A percentile compares a stretch with the other conserved stretches of the same genome.
phyloP scores from a whole-genome alignment of 1,140 invertebrate species.

The Drosophila virilis region DNA sequence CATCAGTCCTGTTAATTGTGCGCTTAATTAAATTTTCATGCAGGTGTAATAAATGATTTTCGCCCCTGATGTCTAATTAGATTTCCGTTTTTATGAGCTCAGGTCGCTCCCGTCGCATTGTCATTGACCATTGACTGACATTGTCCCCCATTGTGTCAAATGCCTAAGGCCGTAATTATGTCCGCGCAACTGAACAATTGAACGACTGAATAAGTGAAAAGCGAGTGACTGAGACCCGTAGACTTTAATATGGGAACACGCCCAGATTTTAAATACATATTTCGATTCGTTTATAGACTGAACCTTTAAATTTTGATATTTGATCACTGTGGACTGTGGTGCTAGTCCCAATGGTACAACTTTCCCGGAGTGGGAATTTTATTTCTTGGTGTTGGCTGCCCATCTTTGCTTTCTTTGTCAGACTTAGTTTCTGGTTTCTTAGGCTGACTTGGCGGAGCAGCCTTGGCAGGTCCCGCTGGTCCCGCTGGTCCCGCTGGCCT shows the following conservation, averaged over 20 bases:
- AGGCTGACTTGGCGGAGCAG: too few relatives aligned
- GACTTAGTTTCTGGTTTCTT: background rate
- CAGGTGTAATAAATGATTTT: constrained; percentile 80
- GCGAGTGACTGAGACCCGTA: background rate
- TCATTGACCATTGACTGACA: constrained; percentile 9
- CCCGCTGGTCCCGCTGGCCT: too few relatives aligned
- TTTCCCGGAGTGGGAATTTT: constrained; percentile 46
- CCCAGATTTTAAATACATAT: too few relatives aligned
- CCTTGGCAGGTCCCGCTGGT: too few relatives aligned
- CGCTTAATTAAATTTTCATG: constrained; percentile 82
- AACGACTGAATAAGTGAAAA: constrained; percentile 9
- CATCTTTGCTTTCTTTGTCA: background rate
- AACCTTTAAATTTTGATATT: background rate
- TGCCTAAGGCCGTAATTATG: constrained; percentile 39
- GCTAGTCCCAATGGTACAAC: constrained; percentile 50
- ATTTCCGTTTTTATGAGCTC: constrained; percentile 64
- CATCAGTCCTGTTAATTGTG: constrained; percentile 66
- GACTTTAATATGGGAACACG: too few relatives aligned
- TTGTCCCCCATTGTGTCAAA: constrained; percentile 27
- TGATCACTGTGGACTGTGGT: background rate
- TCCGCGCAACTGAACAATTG: constrained; percentile 14
- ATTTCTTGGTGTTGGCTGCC: background rate
- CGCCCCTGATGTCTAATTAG: constrained; percentile 66
- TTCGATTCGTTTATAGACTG: background rate
- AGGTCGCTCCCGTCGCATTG: constrained; percentile 5